A percentile compares a stretch with the other conserved stretches of the same genome.
phyloP scores from a whole-genome alignment of 2,797 vertebrate species.

The Nyctibius grandis region DNA sequence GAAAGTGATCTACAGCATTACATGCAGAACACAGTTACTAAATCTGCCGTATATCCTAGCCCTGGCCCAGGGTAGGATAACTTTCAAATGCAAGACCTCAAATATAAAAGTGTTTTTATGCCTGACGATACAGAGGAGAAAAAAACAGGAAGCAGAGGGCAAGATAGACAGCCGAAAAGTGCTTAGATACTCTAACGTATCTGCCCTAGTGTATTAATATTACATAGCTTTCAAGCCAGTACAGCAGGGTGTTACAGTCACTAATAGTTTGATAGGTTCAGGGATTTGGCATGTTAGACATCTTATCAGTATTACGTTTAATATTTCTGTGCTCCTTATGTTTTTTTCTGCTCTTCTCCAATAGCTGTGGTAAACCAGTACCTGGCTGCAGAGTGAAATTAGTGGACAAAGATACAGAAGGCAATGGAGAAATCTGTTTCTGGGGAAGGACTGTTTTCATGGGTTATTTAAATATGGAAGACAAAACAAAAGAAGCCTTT shows the following conservation, averaged over 20 bases:
- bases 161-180: not conserved
- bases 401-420: constrained; percentile 73
- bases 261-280: not conserved
- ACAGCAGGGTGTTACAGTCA: not conserved
- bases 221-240: not conserved
- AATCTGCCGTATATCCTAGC: not conserved
- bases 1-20: not conserved
- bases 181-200: not conserved
- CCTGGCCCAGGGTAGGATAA: not conserved
- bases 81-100: not conserved
- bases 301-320: not conserved
- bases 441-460: constrained; percentile 90
- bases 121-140: not conserved
- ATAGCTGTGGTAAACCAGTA: constrained; percentile 83
- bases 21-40: not conserved
- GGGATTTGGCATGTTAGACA: not conserved
- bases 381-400: constrained; percentile 84
- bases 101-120: not conserved
- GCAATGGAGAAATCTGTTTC: constrained; percentile 85
- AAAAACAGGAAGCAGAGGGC: not conserved
- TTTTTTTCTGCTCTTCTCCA: not conserved
- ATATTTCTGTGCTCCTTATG: not conserved
- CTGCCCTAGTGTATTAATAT: not conserved
- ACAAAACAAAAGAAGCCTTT: constrained; percentile 81
- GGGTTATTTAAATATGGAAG: constrained; percentile 89